phyloP scores from a whole-genome alignment of 2,888 invertebrate genomes.

The Cantharis flavilabris region DNA sequence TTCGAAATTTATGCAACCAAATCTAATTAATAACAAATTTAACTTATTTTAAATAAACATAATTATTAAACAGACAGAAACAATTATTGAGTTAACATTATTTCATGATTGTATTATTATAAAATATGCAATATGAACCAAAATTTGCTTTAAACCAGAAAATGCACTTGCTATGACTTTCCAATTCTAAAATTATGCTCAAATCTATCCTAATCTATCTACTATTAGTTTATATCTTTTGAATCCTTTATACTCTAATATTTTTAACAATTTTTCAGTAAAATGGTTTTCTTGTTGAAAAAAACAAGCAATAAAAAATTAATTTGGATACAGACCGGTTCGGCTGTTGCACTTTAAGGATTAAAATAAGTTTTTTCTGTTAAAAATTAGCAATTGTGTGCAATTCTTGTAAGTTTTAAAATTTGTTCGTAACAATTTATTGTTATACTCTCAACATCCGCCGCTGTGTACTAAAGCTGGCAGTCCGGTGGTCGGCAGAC shows the following conservation, averaged over 20 bases:
- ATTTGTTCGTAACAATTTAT: conserved; percentile 4
- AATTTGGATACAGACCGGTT: no score
- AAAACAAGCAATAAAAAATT: no score
- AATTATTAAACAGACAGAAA: no score
- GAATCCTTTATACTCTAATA: no score
- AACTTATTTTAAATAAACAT: neutral
- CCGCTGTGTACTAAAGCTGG: conserved; percentile 32
- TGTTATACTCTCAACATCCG: conserved; percentile 12
- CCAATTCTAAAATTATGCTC: neutral
- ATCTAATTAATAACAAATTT: neutral
- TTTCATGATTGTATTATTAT: neutral
- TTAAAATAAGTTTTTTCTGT: neutral
- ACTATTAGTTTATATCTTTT: no score
- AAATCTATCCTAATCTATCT: no score
- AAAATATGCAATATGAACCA: neutral
- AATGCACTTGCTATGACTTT: neutral
- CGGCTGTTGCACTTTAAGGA: neutral
- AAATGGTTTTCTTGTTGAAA: no score
- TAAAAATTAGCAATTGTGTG: neutral
- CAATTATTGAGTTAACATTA: neutral
- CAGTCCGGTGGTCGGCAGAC: conserved; percentile 42
- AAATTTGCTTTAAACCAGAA: neutral
- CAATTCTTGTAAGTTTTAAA: neutral
- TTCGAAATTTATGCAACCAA: neutral
- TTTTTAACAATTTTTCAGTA: no score